These are phyloP conservation scores for Apus apus DNA, from an alignment of 2,113 vertebrate species.

Conservation along the genomic window DNA sequence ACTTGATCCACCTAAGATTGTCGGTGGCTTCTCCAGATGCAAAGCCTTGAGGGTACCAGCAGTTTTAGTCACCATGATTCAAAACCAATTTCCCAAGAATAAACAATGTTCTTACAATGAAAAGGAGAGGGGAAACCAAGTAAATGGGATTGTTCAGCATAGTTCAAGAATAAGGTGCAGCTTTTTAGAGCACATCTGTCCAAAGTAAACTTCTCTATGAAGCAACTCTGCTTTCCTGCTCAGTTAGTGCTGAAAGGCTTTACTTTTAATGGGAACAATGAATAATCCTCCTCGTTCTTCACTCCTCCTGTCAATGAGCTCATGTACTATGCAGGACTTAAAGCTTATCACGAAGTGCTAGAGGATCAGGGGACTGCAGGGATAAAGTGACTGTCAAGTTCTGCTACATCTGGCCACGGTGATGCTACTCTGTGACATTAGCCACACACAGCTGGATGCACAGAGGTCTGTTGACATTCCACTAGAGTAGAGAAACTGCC, in stretches of 20 bases:
- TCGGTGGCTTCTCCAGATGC: not conserved
- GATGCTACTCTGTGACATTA: not conserved
- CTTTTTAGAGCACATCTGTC: not conserved
- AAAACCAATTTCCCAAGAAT: not conserved
- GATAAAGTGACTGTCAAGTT: not conserved
- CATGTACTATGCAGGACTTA: not conserved
- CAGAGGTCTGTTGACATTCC: not conserved
- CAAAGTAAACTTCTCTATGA: slow-evolving; percentile 8
- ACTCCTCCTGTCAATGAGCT: slow-evolving; percentile 9
- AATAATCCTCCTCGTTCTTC: not conserved
- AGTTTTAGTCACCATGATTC: not conserved
- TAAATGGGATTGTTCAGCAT: not conserved
- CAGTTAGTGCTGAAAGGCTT: slow-evolving; percentile 11
- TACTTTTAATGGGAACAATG: not conserved
- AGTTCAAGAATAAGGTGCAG: not conserved
- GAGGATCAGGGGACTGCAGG: not conserved
- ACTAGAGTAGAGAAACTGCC: not conserved
- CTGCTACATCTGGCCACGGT: not conserved
- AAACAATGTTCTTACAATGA: not conserved
- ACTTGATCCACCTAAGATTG: accelerated
- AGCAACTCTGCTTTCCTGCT: not conserved
- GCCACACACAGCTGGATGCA: not conserved
- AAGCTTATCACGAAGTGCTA: not conserved
- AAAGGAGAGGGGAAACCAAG: not conserved
- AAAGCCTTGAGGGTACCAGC: not conserved